These are phyloP conservation scores for Elymnias hypermnestra DNA, from an alignment of 1,140 invertebrate species.

Conservation along the genomic window DNA sequence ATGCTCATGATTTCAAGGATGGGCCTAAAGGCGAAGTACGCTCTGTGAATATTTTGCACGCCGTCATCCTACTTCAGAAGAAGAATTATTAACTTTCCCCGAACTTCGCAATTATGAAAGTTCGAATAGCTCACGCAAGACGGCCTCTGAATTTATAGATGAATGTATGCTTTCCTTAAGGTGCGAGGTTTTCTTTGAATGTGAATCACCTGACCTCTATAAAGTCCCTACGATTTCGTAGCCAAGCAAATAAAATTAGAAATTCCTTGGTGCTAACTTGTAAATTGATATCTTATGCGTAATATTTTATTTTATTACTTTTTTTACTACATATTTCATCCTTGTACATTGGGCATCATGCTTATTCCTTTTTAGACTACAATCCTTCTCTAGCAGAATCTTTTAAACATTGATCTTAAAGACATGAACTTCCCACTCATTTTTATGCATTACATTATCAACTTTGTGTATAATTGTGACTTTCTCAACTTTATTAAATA, in stretches of 20 bases:
- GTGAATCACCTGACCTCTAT: constrained; percentile 40
- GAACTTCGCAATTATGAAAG: constrained; percentile 75
- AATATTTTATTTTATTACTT: constrained; percentile 15
- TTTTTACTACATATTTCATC: background rate
- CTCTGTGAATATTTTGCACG: constrained; percentile 67
- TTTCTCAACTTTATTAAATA: too few species aligned
- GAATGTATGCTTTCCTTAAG: constrained; percentile 58
- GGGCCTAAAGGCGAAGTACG: constrained; percentile 55
- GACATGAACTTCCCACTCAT: too few species aligned
- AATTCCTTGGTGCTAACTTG: constrained; percentile 32
- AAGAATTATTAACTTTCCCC: constrained; percentile 75
- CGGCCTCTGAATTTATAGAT: constrained; percentile 73
- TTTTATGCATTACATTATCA: too few species aligned
- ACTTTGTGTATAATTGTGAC: too few species aligned
- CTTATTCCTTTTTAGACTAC: too few species aligned
- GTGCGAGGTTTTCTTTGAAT: constrained; percentile 39
- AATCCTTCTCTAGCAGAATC: too few species aligned
- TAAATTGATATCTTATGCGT: constrained; percentile 28
- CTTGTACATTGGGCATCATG: too few species aligned
- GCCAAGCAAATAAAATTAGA: constrained; percentile 42
- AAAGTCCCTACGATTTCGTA: constrained; percentile 36
- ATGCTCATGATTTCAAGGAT: constrained; percentile 39
- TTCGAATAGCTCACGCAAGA: constrained; percentile 73
- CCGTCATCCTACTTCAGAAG: constrained; percentile 71
- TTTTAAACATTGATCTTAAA: too few species aligned